These are phyloP conservation scores for Coracopsis vasa DNA, from an alignment of 2,113 vertebrate genomes.

Conservation along the genomic window DNA sequence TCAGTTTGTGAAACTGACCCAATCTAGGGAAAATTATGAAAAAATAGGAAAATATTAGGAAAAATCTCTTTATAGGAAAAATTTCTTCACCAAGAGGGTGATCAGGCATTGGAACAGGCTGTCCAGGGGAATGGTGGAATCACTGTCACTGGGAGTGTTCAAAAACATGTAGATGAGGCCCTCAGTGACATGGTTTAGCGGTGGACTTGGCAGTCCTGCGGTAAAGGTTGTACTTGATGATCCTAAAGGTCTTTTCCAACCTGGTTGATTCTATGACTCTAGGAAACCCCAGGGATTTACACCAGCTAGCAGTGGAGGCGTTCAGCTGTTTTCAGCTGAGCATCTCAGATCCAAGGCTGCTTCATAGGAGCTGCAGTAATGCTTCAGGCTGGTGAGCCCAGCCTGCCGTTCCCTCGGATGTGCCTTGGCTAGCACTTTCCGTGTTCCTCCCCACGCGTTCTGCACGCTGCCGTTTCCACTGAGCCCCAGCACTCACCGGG, in stretches of 20 bases:
- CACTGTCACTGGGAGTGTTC: not conserved
- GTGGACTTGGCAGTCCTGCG: not conserved
- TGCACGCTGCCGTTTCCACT: not conserved
- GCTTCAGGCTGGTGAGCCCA: not conserved
- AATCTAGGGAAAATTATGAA: not conserved
- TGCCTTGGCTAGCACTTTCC: not conserved
- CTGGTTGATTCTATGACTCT: not conserved
- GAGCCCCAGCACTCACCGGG: not conserved
- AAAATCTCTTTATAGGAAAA: not conserved
- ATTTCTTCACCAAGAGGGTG: not conserved
- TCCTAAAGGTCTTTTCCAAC: not conserved
- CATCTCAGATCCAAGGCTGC: not conserved
- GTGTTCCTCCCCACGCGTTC: fast-evolving
- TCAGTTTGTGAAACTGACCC: too few relatives aligned
- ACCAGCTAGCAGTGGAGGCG: fast-evolving
- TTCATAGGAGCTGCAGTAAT: fast-evolving
- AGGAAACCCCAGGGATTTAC: too few relatives aligned
- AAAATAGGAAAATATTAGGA: not conserved
- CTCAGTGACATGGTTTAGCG: not conserved
- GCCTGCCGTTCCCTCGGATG: not conserved
- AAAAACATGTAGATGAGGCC: not conserved
- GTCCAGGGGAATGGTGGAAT: not conserved
- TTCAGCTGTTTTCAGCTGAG: not conserved
- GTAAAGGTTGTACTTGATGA: not conserved
- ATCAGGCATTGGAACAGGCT: not conserved